Evolutionary conservation across 1,140 invertebrate species (phyloP), one percentile per base, ranked within the genome.

Genomic region (Euglossa dilemma): DNA sequence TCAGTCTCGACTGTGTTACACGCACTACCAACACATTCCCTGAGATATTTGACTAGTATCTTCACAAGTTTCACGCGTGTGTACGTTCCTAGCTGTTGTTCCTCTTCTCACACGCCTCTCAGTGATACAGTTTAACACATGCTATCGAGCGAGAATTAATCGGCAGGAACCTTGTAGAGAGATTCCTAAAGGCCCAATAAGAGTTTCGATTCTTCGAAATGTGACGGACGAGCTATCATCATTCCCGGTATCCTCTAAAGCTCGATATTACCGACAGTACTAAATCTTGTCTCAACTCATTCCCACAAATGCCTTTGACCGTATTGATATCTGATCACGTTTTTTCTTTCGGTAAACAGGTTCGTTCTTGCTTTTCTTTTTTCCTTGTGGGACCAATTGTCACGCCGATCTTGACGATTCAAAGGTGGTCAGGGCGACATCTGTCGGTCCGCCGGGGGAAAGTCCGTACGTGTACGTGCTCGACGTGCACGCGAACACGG

Each of bases 401-500:
- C 85, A 85, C 85, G 78, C 72, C 43, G 70, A 80, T 73, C 56
- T 78, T 82, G 84, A 84, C 71, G 71, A 84, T 90, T 87, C 83
- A 87, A 89, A 89, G 80, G 52, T 28, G 73, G 74, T 54, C 36
- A 77, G 50, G 75, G 83, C 76, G 90, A 90, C 89, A 91, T 91
- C 88, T 91, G 72, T 76, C 79, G 88, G 69, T 80, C 52, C 80
- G 72, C 70, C 77, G 73, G 80, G 66, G 67, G 63, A 85, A 83
- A 80, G 64, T 81, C 66, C 52, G 78, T 83, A 85, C 72, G 70
- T 76, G 79, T 85, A 85, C 64, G 82, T 70, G 66, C 76, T 80
- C 85, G 85, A 88, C 59, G 87, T 84, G 77, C 69, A 88, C 81
- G 80, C 84, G 85, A 84, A 85, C 88, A 87, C 89, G 85, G 84